phyloP scores from a whole-genome alignment of 2,113 vertebrate genomes.

The Ibidorhyncha struthersii region DNA sequence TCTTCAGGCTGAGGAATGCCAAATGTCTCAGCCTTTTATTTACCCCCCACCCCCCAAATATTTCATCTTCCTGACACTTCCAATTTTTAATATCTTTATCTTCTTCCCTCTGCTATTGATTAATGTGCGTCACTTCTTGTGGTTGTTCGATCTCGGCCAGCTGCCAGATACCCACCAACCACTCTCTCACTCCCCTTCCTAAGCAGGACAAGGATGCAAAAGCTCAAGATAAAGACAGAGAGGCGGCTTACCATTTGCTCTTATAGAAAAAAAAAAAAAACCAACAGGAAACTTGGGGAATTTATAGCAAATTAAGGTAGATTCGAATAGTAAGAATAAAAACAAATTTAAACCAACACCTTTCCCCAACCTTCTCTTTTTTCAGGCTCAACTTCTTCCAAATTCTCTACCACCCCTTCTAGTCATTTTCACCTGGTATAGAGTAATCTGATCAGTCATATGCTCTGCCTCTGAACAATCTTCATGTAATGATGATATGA shows the following conservation, averaged over 20 bases:
- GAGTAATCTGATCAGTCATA: neutral
- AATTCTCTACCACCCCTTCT: fast-evolving
- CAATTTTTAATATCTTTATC: neutral
- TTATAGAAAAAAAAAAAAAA: neutral
- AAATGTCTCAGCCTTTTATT: neutral
- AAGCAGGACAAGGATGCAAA: neutral
- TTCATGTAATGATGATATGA: neutral
- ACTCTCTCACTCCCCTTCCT: neutral
- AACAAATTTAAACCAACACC: neutral
- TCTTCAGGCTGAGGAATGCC: neutral
- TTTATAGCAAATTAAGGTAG: neutral
- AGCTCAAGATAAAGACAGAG: neutral
- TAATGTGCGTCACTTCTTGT: neutral
- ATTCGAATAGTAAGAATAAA: neutral
- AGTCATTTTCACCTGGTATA: neutral
- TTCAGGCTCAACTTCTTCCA: neutral
- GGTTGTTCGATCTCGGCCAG: neutral
- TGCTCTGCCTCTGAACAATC: neutral
- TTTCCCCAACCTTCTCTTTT: neutral
- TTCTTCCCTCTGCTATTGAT: neutral
- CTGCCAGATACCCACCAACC: neutral
- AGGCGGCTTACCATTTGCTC: neutral
- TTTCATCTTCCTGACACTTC: neutral
- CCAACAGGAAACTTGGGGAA: neutral
- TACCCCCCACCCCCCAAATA: neutral